A percentile compares a stretch with the other conserved stretches of the same genome.
Conservation (phyloP, 2,113 vertebrate genomes). For the Phainopepla nitens region DNA sequence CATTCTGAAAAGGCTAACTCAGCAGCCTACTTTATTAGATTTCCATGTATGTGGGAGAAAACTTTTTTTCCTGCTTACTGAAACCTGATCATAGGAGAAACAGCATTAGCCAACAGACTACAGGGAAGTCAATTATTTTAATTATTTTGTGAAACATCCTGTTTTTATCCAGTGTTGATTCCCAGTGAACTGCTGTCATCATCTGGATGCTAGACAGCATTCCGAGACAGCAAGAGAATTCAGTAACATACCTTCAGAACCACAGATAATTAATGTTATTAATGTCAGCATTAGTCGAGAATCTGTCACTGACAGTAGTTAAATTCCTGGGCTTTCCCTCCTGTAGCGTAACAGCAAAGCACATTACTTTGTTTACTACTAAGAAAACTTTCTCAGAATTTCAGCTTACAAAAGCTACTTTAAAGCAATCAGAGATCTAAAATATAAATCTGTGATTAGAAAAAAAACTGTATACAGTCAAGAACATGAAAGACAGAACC, state of each 20-base stretch:
- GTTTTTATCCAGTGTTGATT: neutral
- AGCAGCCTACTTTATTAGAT: neutral
- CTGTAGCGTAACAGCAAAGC: neutral
- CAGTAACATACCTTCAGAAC: slow-evolving; percentile 1
- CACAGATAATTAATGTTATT: neutral
- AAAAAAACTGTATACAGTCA: neutral
- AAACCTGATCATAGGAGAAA: neutral
- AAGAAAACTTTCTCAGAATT: neutral
- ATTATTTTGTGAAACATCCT: neutral
- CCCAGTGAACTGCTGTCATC: neutral
- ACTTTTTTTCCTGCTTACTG: neutral
- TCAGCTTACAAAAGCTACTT: neutral
- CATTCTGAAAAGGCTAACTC: neutral
- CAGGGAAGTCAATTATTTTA: neutral
- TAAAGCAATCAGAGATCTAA: neutral
- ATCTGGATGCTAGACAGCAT: neutral
- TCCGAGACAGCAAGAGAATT: neutral
- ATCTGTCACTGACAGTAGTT: neutral
- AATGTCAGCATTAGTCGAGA: neutral
- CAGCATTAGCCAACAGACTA: neutral
- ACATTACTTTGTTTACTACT: neutral
- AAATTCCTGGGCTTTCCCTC: neutral
- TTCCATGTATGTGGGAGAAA: neutral
- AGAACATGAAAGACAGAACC: neutral
- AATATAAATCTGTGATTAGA: neutral